Percentiles rank a stretch among this genome's conserved stretches.
These are phyloP conservation scores for Oostethus manadensis DNA, from an alignment of 2,113 vertebrate species.

Conservation along the genomic window DNA sequence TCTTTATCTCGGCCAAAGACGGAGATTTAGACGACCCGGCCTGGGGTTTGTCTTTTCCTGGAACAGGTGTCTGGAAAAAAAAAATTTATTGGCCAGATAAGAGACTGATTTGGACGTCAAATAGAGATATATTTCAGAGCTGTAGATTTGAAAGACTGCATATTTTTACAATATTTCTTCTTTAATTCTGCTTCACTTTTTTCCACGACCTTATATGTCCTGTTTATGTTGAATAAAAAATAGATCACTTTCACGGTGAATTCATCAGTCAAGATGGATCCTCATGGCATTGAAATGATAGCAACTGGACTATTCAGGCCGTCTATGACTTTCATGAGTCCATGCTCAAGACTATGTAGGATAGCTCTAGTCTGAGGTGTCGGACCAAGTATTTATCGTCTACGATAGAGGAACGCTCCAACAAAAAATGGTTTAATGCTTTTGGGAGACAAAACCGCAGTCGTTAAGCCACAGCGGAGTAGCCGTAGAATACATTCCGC, in stretches of 20 bases:
- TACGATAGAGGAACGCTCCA: not conserved
- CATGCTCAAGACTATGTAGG: too few relatives aligned
- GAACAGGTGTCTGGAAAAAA: slow-evolving; percentile 50
- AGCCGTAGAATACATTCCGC: too few relatives aligned
- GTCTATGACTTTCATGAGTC: too few relatives aligned
- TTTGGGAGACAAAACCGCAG: not conserved
- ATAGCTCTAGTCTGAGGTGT: too few relatives aligned
- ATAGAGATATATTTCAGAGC: slow-evolving; percentile 18
- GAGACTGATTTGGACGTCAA: slow-evolving; percentile 20
- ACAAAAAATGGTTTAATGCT: not conserved
- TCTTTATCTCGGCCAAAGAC: slow-evolving; percentile 65
- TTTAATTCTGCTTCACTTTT: not conserved
- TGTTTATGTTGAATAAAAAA: not conserved
- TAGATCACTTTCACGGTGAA: not conserved
- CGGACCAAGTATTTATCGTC: not conserved
- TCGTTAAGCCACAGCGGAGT: not conserved
- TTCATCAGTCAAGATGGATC: not conserved
- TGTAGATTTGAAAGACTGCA: slow-evolving; percentile 22
- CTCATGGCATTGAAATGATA: too few relatives aligned
- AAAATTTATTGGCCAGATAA: slow-evolving; percentile 36
- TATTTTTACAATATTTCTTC: slow-evolving; percentile 10
- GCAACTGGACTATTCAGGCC: too few relatives aligned
- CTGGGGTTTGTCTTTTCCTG: slow-evolving; percentile 64
- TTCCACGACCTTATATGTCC: not conserved
- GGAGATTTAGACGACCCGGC: slow-evolving; percentile 60